Evolutionary conservation across 2,888 invertebrate genomes (phyloP).

Genomic region (Caenorhabditis macrosperma): DNA sequence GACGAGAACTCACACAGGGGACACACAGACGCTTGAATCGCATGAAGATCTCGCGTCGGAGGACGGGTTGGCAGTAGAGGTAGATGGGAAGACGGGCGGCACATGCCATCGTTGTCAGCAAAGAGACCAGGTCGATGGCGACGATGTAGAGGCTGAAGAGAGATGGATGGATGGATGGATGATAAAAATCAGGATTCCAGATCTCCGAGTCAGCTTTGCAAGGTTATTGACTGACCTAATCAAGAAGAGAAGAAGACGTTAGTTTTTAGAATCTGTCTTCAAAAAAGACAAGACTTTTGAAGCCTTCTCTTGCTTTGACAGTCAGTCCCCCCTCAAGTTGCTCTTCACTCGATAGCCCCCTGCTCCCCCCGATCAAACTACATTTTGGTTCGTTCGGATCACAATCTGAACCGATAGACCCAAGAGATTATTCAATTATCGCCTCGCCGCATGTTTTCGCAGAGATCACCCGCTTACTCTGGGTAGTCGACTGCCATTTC

Average conservation of each 20-base stretch:
- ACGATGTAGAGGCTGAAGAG: constrained; percentile 73
- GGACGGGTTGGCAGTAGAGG: constrained; percentile 69
- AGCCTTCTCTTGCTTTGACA: not conserved
- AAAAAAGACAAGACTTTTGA: no score
- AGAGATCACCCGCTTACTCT: constrained; percentile 30
- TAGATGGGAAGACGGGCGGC: constrained; percentile 78
- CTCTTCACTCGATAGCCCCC: no score
- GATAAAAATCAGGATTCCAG: no score
- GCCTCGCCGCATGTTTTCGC: not conserved
- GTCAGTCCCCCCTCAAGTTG: no score
- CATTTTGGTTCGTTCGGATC: no score
- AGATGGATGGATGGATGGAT: not conserved
- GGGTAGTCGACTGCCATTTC: constrained; percentile 52
- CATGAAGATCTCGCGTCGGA: constrained; percentile 67
- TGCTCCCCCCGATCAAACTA: no score
- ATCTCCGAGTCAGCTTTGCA: no score
- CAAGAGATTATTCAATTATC: not conserved
- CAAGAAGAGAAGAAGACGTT: no score
- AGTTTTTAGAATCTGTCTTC: no score
- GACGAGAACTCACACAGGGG: constrained; percentile 23
- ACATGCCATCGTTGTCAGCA: constrained; percentile 77
- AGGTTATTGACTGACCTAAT: no score
- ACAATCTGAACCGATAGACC: not conserved
- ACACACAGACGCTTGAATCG: constrained; percentile 38
- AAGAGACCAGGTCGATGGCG: constrained; percentile 74